Conservation (phyloP, 1,140 invertebrate genomes). For the Platyscapa corneri region DNA sequence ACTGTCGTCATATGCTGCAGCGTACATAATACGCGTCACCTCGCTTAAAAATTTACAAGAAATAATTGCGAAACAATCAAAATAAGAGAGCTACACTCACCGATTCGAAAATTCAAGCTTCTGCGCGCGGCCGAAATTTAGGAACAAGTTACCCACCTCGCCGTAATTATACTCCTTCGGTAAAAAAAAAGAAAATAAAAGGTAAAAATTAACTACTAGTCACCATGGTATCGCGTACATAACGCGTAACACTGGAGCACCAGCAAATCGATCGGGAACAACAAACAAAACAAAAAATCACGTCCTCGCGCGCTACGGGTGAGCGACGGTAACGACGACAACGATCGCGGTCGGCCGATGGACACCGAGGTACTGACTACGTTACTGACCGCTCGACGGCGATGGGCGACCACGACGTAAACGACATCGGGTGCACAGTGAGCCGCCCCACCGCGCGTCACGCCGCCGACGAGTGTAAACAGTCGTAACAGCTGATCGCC, state of each 20-base stretch:
- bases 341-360: slow-evolving; percentile 46
- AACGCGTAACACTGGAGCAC: slow-evolving; percentile 26
- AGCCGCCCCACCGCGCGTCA: slow-evolving; percentile 14
- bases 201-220: slow-evolving; percentile 14
- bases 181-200: neutral
- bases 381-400: neutral
- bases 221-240: slow-evolving; percentile 27
- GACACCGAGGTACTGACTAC: slow-evolving; percentile 36
- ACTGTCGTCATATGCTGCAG: neutral
- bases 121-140: neutral
- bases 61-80: slow-evolving; percentile 16
- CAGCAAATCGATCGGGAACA: slow-evolving; percentile 2
- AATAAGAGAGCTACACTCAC: slow-evolving; percentile 17
- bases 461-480: slow-evolving; percentile 35
- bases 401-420: slow-evolving; percentile 12
- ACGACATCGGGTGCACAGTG: neutral
- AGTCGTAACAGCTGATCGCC: slow-evolving; percentile 32
- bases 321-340: neutral
- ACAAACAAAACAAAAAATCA: neutral
- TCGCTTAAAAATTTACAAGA: neutral
- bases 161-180: neutral
- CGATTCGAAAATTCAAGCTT: slow-evolving; percentile 10
- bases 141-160: neutral
- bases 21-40: neutral
- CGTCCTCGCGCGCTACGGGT: neutral